Evolutionary conservation across 1,140 invertebrate genomes (phyloP), one percentile per base, ranked within the genome.

Genomic region (Drosophila kikkawai): DNA sequence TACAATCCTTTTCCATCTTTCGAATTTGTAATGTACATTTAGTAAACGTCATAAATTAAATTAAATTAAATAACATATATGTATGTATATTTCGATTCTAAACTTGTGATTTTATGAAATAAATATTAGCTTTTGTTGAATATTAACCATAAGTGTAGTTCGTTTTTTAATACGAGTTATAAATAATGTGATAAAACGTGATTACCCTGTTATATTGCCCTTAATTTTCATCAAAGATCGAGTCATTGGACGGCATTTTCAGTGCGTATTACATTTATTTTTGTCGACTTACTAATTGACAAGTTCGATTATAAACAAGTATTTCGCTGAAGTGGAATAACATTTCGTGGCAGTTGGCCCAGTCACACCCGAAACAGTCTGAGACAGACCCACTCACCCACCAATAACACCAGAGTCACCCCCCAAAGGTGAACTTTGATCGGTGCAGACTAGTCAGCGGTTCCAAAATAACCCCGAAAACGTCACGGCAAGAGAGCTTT

Each of bases 261-360:
- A 67, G 47, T 68, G 74, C 48, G 75, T 71, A 48, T 57, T 68
- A 32, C 26, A 37, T 70, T 61, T 87, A 87, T 88, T 87, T 87
- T 56, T 69, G 68, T 63, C 55, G 45, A 53, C 65, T 90, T 88
- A 88, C 84, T 88, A 88, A 88, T 88, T 79, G 50, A 41, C 57
- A 63, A 59, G 32, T 13, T 19, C 55, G 48, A 29, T 45, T 41
- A 42, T 32, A 73, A 60, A 55, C 68, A 63, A 55, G 73, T 45
- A 90, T 88, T 90, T 75, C 85, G 55, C 34, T 42, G 32, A 34
- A 47, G 39, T 44, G 75, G 61, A 65, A 73, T 50, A 57, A 53
- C 37, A 66, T 88, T 88, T 84, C 80, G 59, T 36, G 9, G 48
- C 48, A 39, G 5, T 50, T 22, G 55, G 55, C 51, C 44, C 50